phyloP scores from a whole-genome alignment of 1,140 invertebrate species.

The Drosophila navojoa region DNA sequence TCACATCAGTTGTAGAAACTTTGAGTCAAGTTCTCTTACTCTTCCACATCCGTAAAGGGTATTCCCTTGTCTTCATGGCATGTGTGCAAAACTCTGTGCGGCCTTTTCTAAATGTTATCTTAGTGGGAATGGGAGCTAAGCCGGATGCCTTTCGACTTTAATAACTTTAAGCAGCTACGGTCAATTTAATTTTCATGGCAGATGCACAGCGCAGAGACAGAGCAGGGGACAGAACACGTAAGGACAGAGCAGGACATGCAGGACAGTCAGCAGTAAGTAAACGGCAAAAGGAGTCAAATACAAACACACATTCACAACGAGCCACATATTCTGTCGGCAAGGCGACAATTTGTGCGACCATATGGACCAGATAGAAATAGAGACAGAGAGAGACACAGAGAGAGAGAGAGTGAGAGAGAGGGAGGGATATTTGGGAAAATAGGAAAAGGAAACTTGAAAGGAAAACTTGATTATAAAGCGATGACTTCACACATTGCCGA shows the following conservation, averaged over 20 bases:
- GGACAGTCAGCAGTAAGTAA: constrained; percentile 57
- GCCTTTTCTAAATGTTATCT: constrained; percentile 43
- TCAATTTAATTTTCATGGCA: constrained; percentile 83
- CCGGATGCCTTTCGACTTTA: constrained; percentile 59
- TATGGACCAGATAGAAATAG: constrained; percentile 45
- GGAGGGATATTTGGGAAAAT: constrained; percentile 7
- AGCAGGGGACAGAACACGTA: constrained; percentile 12
- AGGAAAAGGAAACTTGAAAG: constrained; percentile 71
- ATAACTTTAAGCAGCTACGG: constrained; percentile 82
- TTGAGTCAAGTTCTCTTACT: too few species aligned
- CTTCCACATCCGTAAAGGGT: constrained; percentile 13
- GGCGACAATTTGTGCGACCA: constrained; percentile 76
- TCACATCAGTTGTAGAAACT: not conserved
- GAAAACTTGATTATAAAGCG: constrained; percentile 83
- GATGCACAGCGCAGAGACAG: constrained; percentile 27
- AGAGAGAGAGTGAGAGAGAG: constrained; percentile 6
- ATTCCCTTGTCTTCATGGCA: not conserved
- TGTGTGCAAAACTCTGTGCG: not conserved
- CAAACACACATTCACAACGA: constrained; percentile 27
- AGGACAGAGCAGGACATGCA: constrained; percentile 4
- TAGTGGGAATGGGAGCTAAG: constrained; percentile 15
- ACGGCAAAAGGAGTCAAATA: constrained; percentile 57
- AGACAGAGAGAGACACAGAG: not conserved
- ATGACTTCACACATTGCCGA: constrained; percentile 82
- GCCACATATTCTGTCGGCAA: constrained; percentile 58